Evolutionary conservation across 1,140 invertebrate genomes (phyloP).

Genomic region (Armadillidium nasatum): DNA sequence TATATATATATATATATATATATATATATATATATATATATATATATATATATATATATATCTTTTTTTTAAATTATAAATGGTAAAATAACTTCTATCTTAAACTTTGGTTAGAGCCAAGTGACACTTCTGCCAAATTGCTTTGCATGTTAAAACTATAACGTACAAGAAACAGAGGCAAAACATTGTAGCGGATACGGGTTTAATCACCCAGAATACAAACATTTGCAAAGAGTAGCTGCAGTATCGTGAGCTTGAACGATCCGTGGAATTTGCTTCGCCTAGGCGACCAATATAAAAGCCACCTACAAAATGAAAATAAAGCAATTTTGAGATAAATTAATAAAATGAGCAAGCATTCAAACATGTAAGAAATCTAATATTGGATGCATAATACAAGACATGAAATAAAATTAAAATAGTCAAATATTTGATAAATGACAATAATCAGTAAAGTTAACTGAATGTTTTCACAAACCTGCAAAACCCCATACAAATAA

Average conservation of each 20-base stretch:
- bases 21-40: neutral
- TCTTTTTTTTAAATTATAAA: neutral
- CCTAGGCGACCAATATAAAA: constrained; percentile 64
- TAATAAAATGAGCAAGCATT: no score
- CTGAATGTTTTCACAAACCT: constrained; percentile 50
- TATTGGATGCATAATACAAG: no score
- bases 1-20: constrained; percentile 6
- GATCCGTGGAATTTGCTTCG: constrained; percentile 58
- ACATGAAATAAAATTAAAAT: no score
- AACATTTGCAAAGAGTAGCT: constrained; percentile 62
- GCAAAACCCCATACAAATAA: constrained; percentile 64
- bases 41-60: no score
- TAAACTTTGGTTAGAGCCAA: constrained; percentile 19
- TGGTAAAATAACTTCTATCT: neutral
- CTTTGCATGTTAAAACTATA: constrained; percentile 55
- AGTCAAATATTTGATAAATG: no score
- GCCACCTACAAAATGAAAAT: no score
- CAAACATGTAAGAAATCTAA: no score
- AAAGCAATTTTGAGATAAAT: no score
- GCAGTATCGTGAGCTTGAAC: constrained; percentile 55
- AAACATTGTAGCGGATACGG: constrained; percentile 58
- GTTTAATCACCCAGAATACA: constrained; percentile 63
- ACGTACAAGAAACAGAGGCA: constrained; percentile 57
- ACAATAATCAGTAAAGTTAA: no score
- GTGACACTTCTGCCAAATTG: constrained; percentile 50